Conservation (phyloP, 2,797 vertebrate genomes). For the Sebastes hubbsi region DNA sequence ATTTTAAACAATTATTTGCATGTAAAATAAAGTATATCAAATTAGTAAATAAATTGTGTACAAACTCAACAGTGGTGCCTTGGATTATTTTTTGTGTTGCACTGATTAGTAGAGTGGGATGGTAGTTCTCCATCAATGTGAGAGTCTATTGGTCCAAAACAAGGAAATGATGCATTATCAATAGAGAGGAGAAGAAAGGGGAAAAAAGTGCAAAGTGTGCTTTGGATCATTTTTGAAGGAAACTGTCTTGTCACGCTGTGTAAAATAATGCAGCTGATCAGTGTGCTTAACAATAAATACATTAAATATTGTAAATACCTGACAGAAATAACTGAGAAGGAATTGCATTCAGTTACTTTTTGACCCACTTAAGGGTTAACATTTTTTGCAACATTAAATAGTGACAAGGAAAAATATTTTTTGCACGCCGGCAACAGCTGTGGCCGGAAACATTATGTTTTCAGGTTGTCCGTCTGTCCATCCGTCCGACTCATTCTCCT, state of each 20-base stretch:
- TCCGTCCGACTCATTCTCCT: neutral
- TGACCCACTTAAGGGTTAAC: neutral
- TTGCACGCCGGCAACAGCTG: too few relatives aligned
- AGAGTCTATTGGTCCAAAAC: too few relatives aligned
- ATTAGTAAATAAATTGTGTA: too few relatives aligned
- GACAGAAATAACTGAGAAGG: neutral
- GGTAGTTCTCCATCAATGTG: too few relatives aligned
- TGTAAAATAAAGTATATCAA: too few relatives aligned
- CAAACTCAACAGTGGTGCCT: too few relatives aligned
- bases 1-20: too few relatives aligned
- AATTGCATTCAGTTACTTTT: neutral
- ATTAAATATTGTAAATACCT: neutral
- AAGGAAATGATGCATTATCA: too few relatives aligned
- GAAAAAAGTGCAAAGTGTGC: too few relatives aligned
- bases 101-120: too few relatives aligned
- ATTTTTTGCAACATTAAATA: neutral
- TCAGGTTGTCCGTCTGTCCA: neutral
- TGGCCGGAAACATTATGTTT: neutral
- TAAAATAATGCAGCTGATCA: neutral
- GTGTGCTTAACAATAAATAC: neutral
- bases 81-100: too few relatives aligned
- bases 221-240: fast-evolving
- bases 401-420: neutral
- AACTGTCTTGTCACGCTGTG: neutral
- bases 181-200: too few relatives aligned